Evolutionary conservation across 2,113 vertebrate species (phyloP).

Genomic region (Pseudorhombus dupliciocellatus): DNA sequence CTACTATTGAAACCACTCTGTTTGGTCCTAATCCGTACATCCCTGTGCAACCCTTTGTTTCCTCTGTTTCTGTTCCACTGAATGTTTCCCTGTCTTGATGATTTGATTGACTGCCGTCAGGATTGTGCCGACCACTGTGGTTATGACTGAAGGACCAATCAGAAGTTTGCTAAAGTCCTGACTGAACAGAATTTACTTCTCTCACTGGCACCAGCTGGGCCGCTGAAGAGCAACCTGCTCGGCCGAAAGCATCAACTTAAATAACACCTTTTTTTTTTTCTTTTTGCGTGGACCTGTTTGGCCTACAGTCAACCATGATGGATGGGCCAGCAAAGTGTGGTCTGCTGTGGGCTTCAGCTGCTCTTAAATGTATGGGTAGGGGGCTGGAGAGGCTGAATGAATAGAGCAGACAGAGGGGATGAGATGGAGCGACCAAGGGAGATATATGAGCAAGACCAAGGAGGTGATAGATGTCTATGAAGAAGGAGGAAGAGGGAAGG

Average conservation of each 20-base stretch:
- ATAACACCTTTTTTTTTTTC: conserved; percentile 46
- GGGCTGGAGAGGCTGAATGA: conserved; percentile 53
- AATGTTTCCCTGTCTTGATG: conserved; percentile 11
- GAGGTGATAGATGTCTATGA: conserved; percentile 62
- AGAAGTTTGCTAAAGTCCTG: background rate
- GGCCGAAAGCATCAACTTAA: conserved; percentile 53
- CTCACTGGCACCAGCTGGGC: conserved; percentile 19
- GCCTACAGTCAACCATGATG: conserved; percentile 72
- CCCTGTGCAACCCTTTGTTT: background rate
- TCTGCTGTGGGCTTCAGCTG: conserved; percentile 71
- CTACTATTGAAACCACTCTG: background rate
- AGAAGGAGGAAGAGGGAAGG: conserved; percentile 26
- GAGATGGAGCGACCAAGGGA: conserved; percentile 61
- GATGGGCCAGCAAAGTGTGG: conserved; percentile 64
- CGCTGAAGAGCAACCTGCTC: conserved; percentile 19
- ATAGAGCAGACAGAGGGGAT: conserved; percentile 53
- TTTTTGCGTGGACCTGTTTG: conserved; percentile 52
- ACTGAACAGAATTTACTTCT: conserved; percentile 1
- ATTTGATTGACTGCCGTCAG: background rate
- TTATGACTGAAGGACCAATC: background rate
- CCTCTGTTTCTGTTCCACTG: conserved; percentile 4
- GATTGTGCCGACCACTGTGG: conserved; percentile 6
- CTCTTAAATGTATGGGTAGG: conserved; percentile 72
- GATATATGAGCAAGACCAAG: conserved; percentile 62
- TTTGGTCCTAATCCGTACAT: background rate